phyloP scores from a whole-genome alignment of 2,113 vertebrate species.

The Butorides virescens region DNA sequence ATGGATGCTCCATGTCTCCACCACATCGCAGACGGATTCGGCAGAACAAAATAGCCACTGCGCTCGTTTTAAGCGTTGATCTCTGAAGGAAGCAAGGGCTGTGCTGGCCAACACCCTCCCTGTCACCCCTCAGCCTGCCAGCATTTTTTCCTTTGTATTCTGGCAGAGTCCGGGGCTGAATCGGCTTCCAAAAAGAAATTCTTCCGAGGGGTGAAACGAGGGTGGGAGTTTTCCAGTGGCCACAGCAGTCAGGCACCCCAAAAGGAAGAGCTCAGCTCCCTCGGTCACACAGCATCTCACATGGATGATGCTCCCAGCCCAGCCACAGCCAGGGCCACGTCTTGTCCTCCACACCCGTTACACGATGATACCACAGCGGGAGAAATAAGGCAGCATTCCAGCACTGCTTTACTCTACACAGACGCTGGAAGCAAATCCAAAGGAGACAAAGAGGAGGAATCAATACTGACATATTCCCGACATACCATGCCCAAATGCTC shows the following conservation, averaged over 20 bases:
- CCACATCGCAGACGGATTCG: background rate
- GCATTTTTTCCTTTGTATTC: background rate
- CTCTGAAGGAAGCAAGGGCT: background rate
- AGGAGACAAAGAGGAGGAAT: background rate
- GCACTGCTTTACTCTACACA: background rate
- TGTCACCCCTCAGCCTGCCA: background rate
- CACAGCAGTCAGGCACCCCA: background rate
- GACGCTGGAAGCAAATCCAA: background rate
- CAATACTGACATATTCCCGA: background rate
- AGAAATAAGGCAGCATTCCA: background rate
- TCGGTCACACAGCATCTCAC: rapidly evolving
- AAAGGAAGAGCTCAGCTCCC: background rate
- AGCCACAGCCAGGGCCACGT: rapidly evolving
- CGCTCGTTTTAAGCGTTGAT: rapidly evolving
- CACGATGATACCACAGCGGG: background rate
- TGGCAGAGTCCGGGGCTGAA: background rate
- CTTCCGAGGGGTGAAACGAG: background rate
- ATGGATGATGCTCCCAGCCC: background rate
- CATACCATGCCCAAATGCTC: rapidly evolving
- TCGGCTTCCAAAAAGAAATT: background rate
- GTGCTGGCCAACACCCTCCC: background rate
- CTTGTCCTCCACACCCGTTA: background rate
- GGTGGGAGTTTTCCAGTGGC: background rate
- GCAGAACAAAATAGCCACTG: background rate
- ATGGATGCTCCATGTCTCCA: background rate